Conservation (phyloP, 2,113 vertebrate genomes). For the Hoplias malabaricus region DNA sequence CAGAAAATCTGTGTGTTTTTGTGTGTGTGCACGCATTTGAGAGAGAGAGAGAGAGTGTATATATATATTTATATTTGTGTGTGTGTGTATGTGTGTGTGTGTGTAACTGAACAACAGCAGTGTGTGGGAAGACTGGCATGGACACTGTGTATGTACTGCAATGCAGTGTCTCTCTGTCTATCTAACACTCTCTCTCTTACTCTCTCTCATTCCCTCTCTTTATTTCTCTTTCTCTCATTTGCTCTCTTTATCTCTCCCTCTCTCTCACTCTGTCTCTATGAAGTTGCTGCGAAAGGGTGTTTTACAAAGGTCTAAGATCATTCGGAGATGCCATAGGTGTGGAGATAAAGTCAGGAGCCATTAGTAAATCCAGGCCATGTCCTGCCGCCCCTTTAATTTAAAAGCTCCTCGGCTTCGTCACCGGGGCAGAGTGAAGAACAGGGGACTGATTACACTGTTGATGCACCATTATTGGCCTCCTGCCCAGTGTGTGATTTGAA, state of each 20-base stretch:
- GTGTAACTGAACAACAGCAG: slow-evolving; percentile 38
- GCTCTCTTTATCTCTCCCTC: background rate
- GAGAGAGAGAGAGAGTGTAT: background rate
- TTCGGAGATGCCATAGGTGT: background rate
- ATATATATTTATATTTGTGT: background rate
- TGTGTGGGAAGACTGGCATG: slow-evolving; percentile 47
- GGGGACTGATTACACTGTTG: background rate
- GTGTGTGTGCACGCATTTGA: background rate
- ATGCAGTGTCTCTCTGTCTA: slow-evolving; percentile 41
- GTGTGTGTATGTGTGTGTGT: slow-evolving; percentile 5
- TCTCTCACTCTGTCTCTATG: too few species aligned
- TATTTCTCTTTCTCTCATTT: background rate
- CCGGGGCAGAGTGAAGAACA: background rate
- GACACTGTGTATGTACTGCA: slow-evolving; percentile 42
- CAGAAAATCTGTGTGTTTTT: background rate
- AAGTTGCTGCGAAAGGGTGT: too few species aligned
- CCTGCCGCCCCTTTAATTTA: slow-evolving; percentile 5
- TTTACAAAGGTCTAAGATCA: too few species aligned
- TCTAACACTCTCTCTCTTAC: slow-evolving; percentile 28
- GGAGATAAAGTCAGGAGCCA: background rate
- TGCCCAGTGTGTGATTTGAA: slow-evolving; percentile 26
- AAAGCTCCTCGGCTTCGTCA: background rate
- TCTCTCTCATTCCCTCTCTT: background rate
- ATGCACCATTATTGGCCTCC: slow-evolving; percentile 4
- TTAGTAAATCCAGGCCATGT: slow-evolving; percentile 8